These are phyloP conservation scores for Glossophaga mutica DNA, from an alignment of 2,797 vertebrate genomes.

Conservation along the genomic window DNA sequence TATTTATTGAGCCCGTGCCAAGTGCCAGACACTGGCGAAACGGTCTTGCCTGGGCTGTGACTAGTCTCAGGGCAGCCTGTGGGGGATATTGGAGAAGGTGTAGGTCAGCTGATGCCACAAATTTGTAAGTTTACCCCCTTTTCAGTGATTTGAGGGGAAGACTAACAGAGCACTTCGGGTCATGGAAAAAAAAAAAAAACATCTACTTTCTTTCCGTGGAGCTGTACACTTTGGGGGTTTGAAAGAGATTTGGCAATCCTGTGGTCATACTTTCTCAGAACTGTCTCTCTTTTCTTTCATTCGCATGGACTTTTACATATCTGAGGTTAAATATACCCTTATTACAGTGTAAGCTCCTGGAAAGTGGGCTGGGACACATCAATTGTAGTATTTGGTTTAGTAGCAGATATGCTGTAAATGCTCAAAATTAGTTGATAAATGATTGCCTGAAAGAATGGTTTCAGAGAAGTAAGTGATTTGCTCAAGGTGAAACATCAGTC, in stretches of 20 bases:
- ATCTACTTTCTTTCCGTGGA: background rate
- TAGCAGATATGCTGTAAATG: background rate
- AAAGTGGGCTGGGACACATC: background rate
- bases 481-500: background rate
- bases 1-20: background rate
- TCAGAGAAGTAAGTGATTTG: background rate
- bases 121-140: background rate
- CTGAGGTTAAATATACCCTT: background rate
- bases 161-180: background rate
- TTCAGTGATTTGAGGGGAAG: background rate
- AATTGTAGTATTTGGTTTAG: background rate
- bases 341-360: background rate
- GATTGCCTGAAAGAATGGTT: background rate
- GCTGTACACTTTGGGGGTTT: background rate
- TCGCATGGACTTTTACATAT: background rate
- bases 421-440: background rate
- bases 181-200: background rate
- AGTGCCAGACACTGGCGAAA: background rate
- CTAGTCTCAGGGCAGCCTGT: background rate
- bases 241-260: background rate
- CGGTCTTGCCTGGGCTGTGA: background rate
- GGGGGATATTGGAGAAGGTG: background rate
- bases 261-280: background rate
- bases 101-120: background rate
- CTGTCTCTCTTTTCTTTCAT: background rate